phyloP scores from a whole-genome alignment of 2,888 invertebrate genomes.

The Euclidia mi region DNA sequence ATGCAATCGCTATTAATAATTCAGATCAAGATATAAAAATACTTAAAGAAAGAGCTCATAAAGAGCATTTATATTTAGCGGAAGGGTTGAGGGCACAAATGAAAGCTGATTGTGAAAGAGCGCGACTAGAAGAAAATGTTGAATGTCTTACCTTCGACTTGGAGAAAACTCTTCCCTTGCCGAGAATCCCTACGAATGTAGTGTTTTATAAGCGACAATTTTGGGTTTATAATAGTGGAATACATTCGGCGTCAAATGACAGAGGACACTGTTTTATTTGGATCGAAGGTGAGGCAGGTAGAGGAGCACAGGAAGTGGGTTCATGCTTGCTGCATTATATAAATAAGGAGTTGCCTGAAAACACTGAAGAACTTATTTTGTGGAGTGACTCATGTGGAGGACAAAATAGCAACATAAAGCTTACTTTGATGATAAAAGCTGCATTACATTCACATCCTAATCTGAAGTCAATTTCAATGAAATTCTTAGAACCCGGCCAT shows the following conservation, averaged over 20 bases:
- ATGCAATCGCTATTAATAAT: constrained; percentile 25
- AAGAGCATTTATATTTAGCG: constrained; percentile 27
- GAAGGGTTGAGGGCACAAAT: constrained; percentile 27
- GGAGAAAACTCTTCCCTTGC: constrained; percentile 29
- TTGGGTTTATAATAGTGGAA: constrained; percentile 27
- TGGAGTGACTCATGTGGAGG: too few species aligned
- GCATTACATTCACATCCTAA: constrained; percentile 13
- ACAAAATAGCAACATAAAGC: constrained; percentile 38
- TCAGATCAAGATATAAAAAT: too few species aligned
- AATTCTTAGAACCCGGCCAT: constrained; percentile 21
- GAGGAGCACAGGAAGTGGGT: constrained; percentile 22
- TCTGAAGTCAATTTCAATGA: constrained; percentile 20
- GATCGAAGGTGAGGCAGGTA: too few species aligned
- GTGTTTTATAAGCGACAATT: constrained; percentile 29
- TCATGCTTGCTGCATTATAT: constrained; percentile 6
- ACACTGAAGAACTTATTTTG: constrained; percentile 13
- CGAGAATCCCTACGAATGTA: constrained; percentile 28
- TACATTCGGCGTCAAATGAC: constrained; percentile 18
- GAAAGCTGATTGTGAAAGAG: constrained; percentile 23
- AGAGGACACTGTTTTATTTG: too few species aligned
- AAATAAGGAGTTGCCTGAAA: not conserved
- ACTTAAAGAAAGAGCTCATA: too few species aligned
- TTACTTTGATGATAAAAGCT: constrained; percentile 24
- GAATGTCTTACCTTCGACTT: constrained; percentile 27
- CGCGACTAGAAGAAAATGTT: constrained; percentile 17